Evolutionary conservation across 2,113 vertebrate species (phyloP).

Genomic region (Steatornis caripensis): DNA sequence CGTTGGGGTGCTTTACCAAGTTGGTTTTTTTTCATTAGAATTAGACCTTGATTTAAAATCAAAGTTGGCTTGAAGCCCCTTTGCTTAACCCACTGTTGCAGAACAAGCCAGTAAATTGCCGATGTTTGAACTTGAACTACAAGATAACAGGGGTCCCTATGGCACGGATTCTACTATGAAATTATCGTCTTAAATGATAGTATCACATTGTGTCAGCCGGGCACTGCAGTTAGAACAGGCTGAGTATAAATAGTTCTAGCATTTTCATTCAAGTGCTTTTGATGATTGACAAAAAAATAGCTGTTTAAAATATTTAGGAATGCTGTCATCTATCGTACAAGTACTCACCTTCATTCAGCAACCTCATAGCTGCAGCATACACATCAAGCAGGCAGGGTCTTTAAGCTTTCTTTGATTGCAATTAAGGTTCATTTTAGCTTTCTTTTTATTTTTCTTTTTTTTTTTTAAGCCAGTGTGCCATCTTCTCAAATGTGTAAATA

Average conservation of each 20-base stretch:
- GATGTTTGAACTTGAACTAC: background rate
- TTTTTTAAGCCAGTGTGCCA: slow-evolving; percentile 76
- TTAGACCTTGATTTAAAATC: slow-evolving; percentile 89
- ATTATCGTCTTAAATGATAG: background rate
- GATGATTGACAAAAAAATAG: background rate
- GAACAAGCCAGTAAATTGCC: background rate
- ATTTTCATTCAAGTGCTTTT: slow-evolving; percentile 22
- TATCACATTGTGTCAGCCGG: background rate
- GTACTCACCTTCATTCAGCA: background rate
- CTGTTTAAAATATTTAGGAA: slow-evolving; percentile 28
- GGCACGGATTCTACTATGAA: background rate
- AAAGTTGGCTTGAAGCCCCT: slow-evolving; percentile 88
- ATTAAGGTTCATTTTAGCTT: slow-evolving; percentile 80
- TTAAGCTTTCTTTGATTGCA: slow-evolving; percentile 75
- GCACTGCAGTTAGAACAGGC: background rate
- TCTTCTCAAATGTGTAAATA: slow-evolving; percentile 61
- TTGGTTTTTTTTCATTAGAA: slow-evolving; percentile 77
- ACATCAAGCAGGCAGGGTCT: slow-evolving; percentile 60
- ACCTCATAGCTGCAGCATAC: background rate
- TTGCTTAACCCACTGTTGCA: slow-evolving; percentile 52
- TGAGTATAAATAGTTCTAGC: background rate
- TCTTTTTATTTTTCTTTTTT: background rate
- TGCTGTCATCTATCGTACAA: background rate
- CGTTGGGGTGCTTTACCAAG: slow-evolving; percentile 90
- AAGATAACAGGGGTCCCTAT: background rate